These are phyloP conservation scores for Etheostoma perlongum DNA, from an alignment of 2,797 vertebrate species.

Conservation along the genomic window DNA sequence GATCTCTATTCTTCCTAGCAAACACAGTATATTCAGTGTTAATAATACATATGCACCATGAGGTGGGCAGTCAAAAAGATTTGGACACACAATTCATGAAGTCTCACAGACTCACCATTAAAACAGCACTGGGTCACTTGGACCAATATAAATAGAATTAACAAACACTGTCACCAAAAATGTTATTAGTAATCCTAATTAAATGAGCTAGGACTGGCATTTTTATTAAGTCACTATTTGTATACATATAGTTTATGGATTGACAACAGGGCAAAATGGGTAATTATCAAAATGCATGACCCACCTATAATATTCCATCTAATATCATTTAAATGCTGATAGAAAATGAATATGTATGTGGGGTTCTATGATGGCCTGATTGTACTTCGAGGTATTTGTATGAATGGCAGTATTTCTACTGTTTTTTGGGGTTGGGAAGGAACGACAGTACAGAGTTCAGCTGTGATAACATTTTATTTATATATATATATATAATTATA, in stretches of 20 bases:
- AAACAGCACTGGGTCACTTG: background rate
- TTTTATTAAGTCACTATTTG: background rate
- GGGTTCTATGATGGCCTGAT: conserved; percentile 14
- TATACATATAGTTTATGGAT: background rate
- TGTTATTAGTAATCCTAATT: background rate
- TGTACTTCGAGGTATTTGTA: conserved; percentile 35
- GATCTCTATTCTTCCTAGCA: conserved; percentile 30
- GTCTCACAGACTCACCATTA: background rate
- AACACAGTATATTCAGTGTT: conserved; percentile 13
- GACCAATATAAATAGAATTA: background rate
- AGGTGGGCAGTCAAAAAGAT: conserved; percentile 1
- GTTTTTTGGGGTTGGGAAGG: conserved; percentile 16
- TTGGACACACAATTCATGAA: background rate
- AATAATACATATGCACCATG: conserved; percentile 8
- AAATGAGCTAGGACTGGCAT: background rate
- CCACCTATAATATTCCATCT: background rate
- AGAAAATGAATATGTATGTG: background rate
- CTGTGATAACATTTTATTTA: conserved; percentile 41
- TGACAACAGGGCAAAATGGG: conserved; percentile 1
- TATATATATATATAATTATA: conserved; percentile 58
- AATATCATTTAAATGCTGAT: background rate
- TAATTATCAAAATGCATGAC: background rate
- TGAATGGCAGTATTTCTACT: conserved; percentile 26
- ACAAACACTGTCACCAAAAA: background rate
- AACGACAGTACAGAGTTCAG: conserved; percentile 26